These are phyloP conservation scores for Zenarchopterus dispar DNA, from an alignment of 2,797 vertebrate species.

Conservation along the genomic window DNA sequence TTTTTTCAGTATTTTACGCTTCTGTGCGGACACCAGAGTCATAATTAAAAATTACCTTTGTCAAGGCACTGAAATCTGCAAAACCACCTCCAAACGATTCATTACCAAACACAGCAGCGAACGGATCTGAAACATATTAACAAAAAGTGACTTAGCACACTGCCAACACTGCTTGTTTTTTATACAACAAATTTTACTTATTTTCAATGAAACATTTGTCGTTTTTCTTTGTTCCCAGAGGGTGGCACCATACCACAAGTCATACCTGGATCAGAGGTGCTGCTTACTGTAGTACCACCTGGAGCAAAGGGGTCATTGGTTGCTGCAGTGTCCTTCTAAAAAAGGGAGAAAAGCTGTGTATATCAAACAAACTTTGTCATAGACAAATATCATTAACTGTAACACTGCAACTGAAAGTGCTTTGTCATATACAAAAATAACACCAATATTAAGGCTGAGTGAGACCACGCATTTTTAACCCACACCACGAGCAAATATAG, in stretches of 20 bases:
- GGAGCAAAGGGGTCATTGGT: conserved; percentile 96
- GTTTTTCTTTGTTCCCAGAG: conserved; percentile 22
- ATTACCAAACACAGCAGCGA: conserved; percentile 93
- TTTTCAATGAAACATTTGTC: background rate
- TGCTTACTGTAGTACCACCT: conserved; percentile 89
- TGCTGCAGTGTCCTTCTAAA: conserved; percentile 84
- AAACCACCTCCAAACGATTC: conserved; percentile 93
- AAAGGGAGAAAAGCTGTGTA: background rate
- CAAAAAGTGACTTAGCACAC: conserved; percentile 3
- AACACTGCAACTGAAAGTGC: no score
- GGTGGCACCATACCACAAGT: conserved; percentile 26
- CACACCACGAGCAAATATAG: no score
- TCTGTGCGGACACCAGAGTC: background rate
- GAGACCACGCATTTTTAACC: no score
- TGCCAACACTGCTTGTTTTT: no score
- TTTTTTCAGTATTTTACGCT: background rate
- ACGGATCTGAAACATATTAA: conserved; percentile 87
- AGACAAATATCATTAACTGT: background rate
- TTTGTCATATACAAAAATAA: no score
- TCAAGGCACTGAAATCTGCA: conserved; percentile 93
- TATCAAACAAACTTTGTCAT: background rate
- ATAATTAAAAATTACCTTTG: conserved; percentile 86
- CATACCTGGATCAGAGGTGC: conserved; percentile 89
- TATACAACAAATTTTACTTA: background rate
- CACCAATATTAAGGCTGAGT: no score